Percentiles rank a stretch among this genome's conserved stretches.
Evolutionary conservation across 2,113 vertebrate genomes (phyloP).

Genomic region (Excalfactoria chinensis): DNA sequence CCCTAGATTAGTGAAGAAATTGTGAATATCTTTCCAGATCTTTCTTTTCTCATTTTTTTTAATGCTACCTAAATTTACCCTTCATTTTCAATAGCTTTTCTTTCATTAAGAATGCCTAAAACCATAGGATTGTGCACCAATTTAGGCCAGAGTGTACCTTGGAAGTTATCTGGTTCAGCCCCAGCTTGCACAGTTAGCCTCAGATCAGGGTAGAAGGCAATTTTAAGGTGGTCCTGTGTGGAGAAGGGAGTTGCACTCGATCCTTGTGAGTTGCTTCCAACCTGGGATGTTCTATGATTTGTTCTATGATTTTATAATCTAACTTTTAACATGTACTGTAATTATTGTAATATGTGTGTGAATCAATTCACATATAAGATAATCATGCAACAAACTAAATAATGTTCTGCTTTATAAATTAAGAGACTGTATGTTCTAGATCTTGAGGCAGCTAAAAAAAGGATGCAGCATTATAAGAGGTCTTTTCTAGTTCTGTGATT

Average conservation of each 20-base stretch:
- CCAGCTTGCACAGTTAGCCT: not conserved
- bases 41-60: not conserved
- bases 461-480: not conserved
- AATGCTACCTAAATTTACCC: not conserved
- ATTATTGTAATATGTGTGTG: not conserved
- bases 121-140: not conserved
- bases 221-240: not conserved
- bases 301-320: not conserved
- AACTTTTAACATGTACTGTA: not conserved
- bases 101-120: not conserved
- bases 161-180: not conserved
- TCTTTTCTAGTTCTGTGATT: not conserved
- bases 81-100: not conserved
- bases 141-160: not conserved
- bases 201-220: rapidly evolving
- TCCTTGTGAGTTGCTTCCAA: not conserved
- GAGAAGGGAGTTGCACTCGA: not conserved
- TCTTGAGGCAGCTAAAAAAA: not conserved
- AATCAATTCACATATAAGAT: not conserved
- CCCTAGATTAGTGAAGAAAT: not conserved
- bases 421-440: not conserved
- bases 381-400: not conserved
- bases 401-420: not conserved
- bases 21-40: not conserved
- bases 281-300: not conserved